phyloP scores from a whole-genome alignment of 2,797 vertebrate genomes.

The Petrocephalus sullivani region DNA sequence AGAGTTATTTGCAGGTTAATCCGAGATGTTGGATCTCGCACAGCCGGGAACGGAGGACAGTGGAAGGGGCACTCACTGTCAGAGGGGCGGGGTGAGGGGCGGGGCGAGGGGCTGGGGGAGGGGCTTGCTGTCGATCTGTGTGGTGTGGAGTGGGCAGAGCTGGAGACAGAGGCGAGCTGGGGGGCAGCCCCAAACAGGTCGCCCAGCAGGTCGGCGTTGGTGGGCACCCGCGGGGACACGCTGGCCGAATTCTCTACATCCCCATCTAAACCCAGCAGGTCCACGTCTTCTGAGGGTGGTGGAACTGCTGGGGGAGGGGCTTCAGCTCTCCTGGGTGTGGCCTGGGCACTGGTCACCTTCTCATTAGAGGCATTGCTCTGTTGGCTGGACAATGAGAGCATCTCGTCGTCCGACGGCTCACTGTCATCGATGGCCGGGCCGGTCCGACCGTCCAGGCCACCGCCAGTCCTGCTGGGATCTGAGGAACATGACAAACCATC shows the following conservation, averaged over 20 bases:
- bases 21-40: not conserved
- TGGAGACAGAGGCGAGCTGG: slow-evolving; percentile 64
- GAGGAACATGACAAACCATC: slow-evolving; percentile 1
- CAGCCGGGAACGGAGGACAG: not conserved
- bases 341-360: slow-evolving; percentile 49
- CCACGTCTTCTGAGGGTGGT: slow-evolving; percentile 69
- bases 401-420: slow-evolving; percentile 93
- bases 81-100: slow-evolving; percentile 70
- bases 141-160: slow-evolving; percentile 85
- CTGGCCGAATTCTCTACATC: slow-evolving; percentile 60
- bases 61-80: slow-evolving; percentile 34
- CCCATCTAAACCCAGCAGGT: slow-evolving; percentile 83
- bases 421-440: slow-evolving; percentile 84
- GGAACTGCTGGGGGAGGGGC: slow-evolving; percentile 50
- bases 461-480: slow-evolving; percentile 70
- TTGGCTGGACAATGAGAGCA: slow-evolving; percentile 92
- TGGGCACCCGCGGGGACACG: slow-evolving; percentile 61
- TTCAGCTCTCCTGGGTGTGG: slow-evolving; percentile 61
- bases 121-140: slow-evolving; percentile 71
- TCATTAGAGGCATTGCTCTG: slow-evolving; percentile 74
- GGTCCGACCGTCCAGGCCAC: slow-evolving; percentile 71
- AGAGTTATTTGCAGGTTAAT: not conserved
- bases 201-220: slow-evolving; percentile 82
- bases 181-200: slow-evolving; percentile 78
- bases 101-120: slow-evolving; percentile 78